Conservation (phyloP, 2,888 invertebrate species). For the Azorinus chamasolen region DNA sequence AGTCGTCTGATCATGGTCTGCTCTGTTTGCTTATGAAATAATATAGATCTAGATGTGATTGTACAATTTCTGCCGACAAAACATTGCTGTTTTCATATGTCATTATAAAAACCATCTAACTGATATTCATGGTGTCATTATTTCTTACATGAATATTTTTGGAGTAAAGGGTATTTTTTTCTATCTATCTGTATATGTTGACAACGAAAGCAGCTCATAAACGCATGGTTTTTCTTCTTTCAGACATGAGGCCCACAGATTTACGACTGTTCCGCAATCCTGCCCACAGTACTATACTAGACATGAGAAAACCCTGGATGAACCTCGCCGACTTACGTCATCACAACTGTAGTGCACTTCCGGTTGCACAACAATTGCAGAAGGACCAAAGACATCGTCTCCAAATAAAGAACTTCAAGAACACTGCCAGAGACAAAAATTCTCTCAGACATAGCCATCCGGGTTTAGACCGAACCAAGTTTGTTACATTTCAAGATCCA, state of each 20-base stretch:
- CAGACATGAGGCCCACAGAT: slow-evolving; percentile 44
- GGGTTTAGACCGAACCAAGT: slow-evolving; percentile 34
- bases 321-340: slow-evolving; percentile 58
- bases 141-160: no score
- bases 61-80: no score
- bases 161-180: no score
- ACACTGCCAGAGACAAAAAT: slow-evolving; percentile 24
- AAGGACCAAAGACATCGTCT: slow-evolving; percentile 51
- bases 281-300: slow-evolving; percentile 43
- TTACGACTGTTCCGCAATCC: slow-evolving; percentile 34
- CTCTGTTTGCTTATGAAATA: no score
- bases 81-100: no score
- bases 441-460: slow-evolving; percentile 32
- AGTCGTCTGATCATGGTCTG: no score
- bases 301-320: slow-evolving; percentile 48
- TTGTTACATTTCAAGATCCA: slow-evolving; percentile 41
- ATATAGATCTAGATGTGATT: no score
- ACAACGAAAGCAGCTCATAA: no score
- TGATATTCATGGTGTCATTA: no score
- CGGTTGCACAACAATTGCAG: slow-evolving; percentile 56
- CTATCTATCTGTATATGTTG: no score
- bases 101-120: no score
- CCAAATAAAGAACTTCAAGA: slow-evolving; percentile 39
- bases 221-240: no score
- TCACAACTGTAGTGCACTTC: slow-evolving; percentile 39